Evolutionary conservation across 2,797 vertebrate genomes (phyloP).

Genomic region (Cirrhinus molitorella): DNA sequence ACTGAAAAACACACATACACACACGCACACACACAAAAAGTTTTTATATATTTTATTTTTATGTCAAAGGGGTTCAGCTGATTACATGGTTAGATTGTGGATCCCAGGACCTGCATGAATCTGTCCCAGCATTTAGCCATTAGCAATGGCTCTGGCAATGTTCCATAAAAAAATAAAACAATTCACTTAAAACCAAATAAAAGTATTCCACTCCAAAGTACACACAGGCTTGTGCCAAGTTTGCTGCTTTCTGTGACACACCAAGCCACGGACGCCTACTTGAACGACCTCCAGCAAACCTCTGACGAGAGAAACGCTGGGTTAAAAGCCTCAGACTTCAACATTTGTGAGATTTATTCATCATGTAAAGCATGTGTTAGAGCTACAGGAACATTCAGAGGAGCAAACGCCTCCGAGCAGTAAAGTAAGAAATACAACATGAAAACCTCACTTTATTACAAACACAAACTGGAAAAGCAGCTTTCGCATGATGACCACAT

Average conservation of each 20-base stretch:
- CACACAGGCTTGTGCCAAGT: background rate
- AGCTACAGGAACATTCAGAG: background rate
- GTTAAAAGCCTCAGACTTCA: conserved; percentile 12
- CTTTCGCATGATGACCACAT: background rate
- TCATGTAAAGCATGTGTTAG: conserved; percentile 7
- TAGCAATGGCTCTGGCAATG: background rate
- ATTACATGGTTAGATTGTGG: no score
- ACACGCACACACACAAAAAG: no score
- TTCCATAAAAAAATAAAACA: background rate
- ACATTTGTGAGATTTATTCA: background rate
- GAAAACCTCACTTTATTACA: background rate
- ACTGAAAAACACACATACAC: no score
- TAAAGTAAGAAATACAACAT: background rate
- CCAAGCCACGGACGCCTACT: background rate
- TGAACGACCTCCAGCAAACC: background rate
- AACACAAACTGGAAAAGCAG: background rate
- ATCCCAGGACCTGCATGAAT: background rate
- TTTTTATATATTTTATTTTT: no score
- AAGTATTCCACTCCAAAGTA: background rate
- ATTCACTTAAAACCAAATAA: background rate
- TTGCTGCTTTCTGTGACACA: background rate
- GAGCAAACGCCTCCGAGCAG: background rate
- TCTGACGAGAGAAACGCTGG: background rate
- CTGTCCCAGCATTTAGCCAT: background rate
- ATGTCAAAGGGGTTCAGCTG: no score